Evolutionary conservation across 2,888 invertebrate species (phyloP).

Genomic region (Apodemia mormo): DNA sequence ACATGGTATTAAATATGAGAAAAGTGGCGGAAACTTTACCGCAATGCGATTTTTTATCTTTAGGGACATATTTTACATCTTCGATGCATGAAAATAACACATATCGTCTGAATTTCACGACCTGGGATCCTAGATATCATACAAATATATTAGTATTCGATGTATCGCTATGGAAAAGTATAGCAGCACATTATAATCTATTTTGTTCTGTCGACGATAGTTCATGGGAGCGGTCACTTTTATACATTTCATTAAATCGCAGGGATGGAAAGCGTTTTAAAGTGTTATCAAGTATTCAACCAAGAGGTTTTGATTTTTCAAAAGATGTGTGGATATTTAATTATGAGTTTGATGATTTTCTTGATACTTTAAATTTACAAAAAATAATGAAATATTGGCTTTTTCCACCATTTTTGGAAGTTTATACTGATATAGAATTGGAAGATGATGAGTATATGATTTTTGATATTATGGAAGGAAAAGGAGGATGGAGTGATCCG

Average conservation of each 20-base stretch:
- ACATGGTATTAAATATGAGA: constrained; percentile 52
- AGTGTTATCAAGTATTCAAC: constrained; percentile 45
- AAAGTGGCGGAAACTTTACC: constrained; percentile 43
- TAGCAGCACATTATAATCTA: constrained; percentile 54
- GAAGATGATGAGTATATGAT: constrained; percentile 46
- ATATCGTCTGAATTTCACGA: constrained; percentile 44
- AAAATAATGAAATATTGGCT: constrained; percentile 35
- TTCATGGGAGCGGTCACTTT: constrained; percentile 55
- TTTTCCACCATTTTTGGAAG: constrained; percentile 49
- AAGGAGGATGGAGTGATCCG: constrained; percentile 56
- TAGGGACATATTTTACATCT: constrained; percentile 39
- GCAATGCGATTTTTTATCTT: constrained; percentile 51
- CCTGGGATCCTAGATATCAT: constrained; percentile 50
- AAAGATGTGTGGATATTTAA: constrained; percentile 47
- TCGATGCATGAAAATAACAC: constrained; percentile 32
- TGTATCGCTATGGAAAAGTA: constrained; percentile 50
- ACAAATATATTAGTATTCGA: constrained; percentile 54
- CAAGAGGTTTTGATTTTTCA: constrained; percentile 35
- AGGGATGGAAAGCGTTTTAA: constrained; percentile 49
- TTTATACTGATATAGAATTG: constrained; percentile 48
- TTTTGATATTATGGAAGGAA: constrained; percentile 48
- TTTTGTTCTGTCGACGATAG: constrained; percentile 56
- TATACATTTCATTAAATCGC: constrained; percentile 50
- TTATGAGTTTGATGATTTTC: constrained; percentile 40
- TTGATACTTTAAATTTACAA: constrained; percentile 41